Conservation (phyloP, 2,888 invertebrate species). For the Caenorhabditis plicata region DNA sequence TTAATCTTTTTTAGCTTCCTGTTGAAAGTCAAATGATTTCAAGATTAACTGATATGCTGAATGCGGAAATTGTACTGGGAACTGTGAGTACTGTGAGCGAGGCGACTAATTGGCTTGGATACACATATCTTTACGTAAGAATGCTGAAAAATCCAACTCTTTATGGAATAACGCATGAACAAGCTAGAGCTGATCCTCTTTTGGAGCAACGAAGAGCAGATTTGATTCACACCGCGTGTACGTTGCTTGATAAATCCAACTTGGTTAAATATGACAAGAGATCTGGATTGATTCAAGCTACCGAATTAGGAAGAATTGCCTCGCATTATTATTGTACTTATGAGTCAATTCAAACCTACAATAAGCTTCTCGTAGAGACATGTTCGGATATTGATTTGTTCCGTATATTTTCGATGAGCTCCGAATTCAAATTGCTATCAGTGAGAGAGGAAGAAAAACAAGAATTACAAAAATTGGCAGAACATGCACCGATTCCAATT, state of each 20-base stretch:
- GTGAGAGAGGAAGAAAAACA: conserved; percentile 82
- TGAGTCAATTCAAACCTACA: conserved; percentile 94
- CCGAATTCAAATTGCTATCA: conserved; percentile 79
- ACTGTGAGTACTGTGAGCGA: conserved; percentile 87
- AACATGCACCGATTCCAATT: conserved; percentile 94
- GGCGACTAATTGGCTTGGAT: conserved; percentile 90
- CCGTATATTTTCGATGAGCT: conserved; percentile 92
- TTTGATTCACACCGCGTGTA: conserved; percentile 89
- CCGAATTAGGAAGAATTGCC: conserved; percentile 93
- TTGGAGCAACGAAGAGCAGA: conserved; percentile 89
- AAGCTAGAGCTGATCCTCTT: conserved; percentile 77
- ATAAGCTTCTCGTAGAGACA: conserved; percentile 91
- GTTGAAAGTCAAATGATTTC: conserved; percentile 93
- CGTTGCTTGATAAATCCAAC: conserved; percentile 87
- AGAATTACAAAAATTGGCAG: conserved; percentile 91
- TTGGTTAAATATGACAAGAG: conserved; percentile 91
- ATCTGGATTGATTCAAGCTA: conserved; percentile 83
- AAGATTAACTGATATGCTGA: conserved; percentile 91
- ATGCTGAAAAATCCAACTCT: conserved; percentile 87
- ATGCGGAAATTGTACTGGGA: conserved; percentile 95
- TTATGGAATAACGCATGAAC: conserved; percentile 76
- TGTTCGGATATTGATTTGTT: conserved; percentile 96
- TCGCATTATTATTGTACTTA: conserved; percentile 97
- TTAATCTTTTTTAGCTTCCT: conserved; percentile 73
- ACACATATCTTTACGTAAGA: conserved; percentile 91